Evolutionary conservation across 2,888 invertebrate species (phyloP).

Genomic region (Parochlus steinenii): DNA sequence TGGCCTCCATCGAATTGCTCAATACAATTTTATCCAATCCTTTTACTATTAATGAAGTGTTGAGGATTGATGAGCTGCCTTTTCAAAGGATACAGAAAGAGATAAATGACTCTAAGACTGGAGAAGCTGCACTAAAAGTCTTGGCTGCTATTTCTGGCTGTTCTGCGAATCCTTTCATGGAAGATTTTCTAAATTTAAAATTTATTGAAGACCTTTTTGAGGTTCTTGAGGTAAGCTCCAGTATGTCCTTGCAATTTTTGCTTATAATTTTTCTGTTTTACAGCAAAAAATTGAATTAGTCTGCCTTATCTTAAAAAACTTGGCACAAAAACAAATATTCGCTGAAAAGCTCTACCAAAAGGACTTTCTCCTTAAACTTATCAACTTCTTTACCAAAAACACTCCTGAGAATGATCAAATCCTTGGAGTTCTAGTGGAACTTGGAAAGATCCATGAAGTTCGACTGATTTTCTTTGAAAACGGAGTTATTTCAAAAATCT

Average conservation of each 20-base stretch:
- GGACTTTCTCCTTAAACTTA: background rate
- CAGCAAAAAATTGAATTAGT: background rate
- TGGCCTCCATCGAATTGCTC: too few relatives aligned
- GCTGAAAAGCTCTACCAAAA: background rate
- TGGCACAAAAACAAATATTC: background rate
- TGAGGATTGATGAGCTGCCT: too few relatives aligned
- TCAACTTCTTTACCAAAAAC: background rate
- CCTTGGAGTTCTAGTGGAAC: background rate
- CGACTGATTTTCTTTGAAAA: slow-evolving; percentile 3
- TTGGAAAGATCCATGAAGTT: slow-evolving; percentile 5
- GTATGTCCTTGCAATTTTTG: background rate
- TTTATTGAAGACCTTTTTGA: slow-evolving; percentile 4
- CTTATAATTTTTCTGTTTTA: background rate
- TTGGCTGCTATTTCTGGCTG: background rate
- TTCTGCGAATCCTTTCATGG: slow-evolving; percentile 4
- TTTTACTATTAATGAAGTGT: too few relatives aligned
- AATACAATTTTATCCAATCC: too few relatives aligned
- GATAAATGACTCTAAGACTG: too few relatives aligned
- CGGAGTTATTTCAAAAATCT: background rate
- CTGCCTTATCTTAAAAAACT: background rate
- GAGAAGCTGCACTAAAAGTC: slow-evolving; percentile 6
- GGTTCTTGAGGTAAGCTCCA: slow-evolving; percentile 4
- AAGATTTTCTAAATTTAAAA: background rate
- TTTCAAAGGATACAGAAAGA: too few relatives aligned
- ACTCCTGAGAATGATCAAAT: background rate